These are phyloP conservation scores for Crotalus viridis DNA, from an alignment of 2,113 vertebrate species.

Conservation along the genomic window DNA sequence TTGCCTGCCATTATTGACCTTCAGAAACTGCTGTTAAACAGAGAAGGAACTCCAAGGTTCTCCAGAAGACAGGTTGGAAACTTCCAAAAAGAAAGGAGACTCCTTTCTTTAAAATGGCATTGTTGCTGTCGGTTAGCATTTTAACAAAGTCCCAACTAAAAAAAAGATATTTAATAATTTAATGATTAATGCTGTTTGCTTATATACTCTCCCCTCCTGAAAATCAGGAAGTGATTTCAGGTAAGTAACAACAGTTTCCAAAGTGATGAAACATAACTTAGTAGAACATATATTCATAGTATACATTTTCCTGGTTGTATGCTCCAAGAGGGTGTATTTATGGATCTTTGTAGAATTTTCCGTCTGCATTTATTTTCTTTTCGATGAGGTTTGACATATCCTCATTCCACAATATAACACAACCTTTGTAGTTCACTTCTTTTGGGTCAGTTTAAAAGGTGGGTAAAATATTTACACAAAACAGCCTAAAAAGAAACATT, in stretches of 20 bases:
- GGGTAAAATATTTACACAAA: background rate
- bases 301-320: background rate
- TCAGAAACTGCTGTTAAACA: background rate
- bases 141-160: background rate
- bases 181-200: background rate
- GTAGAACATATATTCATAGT: background rate
- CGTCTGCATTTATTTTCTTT: background rate
- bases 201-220: background rate
- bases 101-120: background rate
- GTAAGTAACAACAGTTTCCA: background rate
- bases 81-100: background rate
- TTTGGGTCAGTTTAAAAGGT: background rate
- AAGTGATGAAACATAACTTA: background rate
- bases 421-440: background rate
- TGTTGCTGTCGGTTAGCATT: background rate
- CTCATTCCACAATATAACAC: background rate
- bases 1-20: background rate
- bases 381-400: background rate
- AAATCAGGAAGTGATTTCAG: background rate
- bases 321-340: background rate
- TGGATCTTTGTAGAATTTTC: background rate
- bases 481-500: background rate
- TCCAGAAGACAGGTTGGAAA: background rate
- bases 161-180: background rate
- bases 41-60: background rate